Evolutionary conservation across 2,797 vertebrate species (phyloP).

Genomic region (Labroides dimidiatus): DNA sequence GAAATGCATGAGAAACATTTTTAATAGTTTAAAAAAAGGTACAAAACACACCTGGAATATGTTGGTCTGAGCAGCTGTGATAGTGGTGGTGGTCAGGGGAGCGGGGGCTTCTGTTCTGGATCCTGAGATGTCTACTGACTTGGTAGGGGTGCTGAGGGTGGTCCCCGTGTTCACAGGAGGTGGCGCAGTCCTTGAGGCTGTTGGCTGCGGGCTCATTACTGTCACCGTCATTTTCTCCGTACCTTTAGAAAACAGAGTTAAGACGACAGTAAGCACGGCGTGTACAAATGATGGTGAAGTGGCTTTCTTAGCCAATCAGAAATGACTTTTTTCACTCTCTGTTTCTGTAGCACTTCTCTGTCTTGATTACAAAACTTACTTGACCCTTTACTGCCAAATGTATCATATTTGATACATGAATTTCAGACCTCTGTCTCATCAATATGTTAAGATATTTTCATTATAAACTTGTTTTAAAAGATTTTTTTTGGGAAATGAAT

Average conservation of each 20-base stretch:
- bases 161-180: neutral
- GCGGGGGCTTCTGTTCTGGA: neutral
- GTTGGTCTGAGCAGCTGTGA: fast-evolving
- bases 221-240: fast-evolving
- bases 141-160: fast-evolving
- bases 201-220: fast-evolving
- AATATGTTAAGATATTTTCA: no score
- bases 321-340: no score
- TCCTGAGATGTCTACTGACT: fast-evolving
- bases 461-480: no score
- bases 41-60: constrained; percentile 9
- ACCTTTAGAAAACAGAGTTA: neutral
- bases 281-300: neutral
- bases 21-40: neutral
- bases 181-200: fast-evolving
- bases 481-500: no score
- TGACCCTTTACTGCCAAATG: no score
- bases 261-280: neutral
- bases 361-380: no score
- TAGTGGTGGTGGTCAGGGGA: fast-evolving
- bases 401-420: no score
- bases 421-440: no score
- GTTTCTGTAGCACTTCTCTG: no score
- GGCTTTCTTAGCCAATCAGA: neutral
- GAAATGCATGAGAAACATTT: neutral